Evolutionary conservation across 1,140 invertebrate genomes (phyloP).

Genomic region (Leptopilina boulardi): DNA sequence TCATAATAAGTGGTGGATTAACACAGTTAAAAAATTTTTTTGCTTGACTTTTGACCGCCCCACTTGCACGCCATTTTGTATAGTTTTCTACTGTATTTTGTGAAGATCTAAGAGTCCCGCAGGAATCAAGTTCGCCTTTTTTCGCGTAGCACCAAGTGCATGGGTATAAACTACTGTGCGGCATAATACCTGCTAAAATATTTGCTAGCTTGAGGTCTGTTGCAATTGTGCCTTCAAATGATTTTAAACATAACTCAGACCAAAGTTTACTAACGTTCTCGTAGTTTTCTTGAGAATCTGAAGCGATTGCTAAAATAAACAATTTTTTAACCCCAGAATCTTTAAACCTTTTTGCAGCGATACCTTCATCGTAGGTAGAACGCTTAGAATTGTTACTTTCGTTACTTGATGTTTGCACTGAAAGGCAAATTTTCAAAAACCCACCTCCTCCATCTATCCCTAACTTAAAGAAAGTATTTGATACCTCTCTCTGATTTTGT

Average conservation of each 20-base stretch:
- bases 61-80: conserved; percentile 20
- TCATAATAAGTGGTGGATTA: conserved; percentile 34
- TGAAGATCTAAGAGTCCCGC: conserved; percentile 23
- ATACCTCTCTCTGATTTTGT: not conserved
- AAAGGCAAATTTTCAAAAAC: conserved; percentile 45
- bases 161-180: conserved; percentile 39
- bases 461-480: conserved; percentile 24
- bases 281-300: too few relatives aligned
- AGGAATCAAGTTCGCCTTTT: conserved; percentile 31
- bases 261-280: too few relatives aligned
- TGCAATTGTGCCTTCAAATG: conserved; percentile 36
- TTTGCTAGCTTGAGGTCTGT: conserved; percentile 12
- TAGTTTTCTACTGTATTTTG: conserved; percentile 40
- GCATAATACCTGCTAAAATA: conserved; percentile 41
- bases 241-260: not conserved
- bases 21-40: conserved; percentile 40
- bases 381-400: too few relatives aligned
- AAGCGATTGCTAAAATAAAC: too few relatives aligned
- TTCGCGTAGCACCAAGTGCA: conserved; percentile 41
- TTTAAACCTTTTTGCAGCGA: too few relatives aligned
- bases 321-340: too few relatives aligned
- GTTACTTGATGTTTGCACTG: conserved; percentile 35
- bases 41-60: conserved; percentile 21
- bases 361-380: too few relatives aligned
- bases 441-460: conserved; percentile 39